These are phyloP conservation scores for Pocillopora grandis DNA, from an alignment of 92 coral and sea anemone species.

Conservation along the genomic window DNA sequence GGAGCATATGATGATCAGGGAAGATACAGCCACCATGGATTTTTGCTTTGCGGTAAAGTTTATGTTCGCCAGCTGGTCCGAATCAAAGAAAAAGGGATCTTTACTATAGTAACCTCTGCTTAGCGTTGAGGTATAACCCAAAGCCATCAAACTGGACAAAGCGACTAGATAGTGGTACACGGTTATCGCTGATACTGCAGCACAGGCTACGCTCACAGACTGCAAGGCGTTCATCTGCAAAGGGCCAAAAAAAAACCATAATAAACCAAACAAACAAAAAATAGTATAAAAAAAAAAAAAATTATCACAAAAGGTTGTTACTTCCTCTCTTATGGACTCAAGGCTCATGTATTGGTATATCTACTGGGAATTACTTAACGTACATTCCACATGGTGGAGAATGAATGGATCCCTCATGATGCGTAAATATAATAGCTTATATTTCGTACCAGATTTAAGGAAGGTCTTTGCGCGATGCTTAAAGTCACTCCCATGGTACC, in stretches of 20 bases:
- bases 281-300: too few species aligned
- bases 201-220: neutral
- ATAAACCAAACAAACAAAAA: neutral
- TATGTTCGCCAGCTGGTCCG: too few species aligned
- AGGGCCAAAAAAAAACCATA: neutral
- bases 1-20: too few species aligned
- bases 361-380: too few species aligned
- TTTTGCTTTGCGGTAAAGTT: too few species aligned
- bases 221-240: neutral
- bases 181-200: neutral
- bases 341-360: too few species aligned
- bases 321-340: too few species aligned
- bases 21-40: too few species aligned
- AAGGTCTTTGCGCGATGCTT: neutral
- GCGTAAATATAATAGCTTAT: neutral
- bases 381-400: neutral
- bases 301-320: too few species aligned
- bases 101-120: too few species aligned
- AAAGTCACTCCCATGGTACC: slow-evolving; percentile 17
- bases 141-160: neutral
- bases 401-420: neutral
- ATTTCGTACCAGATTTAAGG: slow-evolving; percentile 3
- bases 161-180: neutral
- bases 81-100: too few species aligned
- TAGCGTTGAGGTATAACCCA: too few species aligned